phyloP scores from a whole-genome alignment of 2,113 vertebrate species.

The Zosterops japonicus region DNA sequence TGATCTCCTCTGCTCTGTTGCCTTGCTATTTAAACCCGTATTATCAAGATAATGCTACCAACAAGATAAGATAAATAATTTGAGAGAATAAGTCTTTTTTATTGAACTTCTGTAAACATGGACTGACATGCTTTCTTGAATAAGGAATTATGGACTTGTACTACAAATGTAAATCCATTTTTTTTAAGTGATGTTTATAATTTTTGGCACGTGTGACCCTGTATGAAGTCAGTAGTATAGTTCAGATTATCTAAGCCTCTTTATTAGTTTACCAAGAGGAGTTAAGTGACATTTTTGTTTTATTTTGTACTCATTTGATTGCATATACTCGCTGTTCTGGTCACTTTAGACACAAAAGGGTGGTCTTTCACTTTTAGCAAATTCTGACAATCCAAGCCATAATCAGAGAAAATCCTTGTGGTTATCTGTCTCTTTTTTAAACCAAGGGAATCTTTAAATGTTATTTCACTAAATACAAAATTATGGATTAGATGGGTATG shows the following conservation, averaged over 20 bases:
- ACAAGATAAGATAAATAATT: neutral
- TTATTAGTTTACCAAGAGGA: neutral
- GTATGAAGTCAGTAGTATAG: neutral
- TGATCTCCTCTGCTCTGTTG: neutral
- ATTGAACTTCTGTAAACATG: neutral
- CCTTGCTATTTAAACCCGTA: neutral
- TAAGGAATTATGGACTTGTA: neutral
- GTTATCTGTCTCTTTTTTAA: neutral
- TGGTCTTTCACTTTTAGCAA: neutral
- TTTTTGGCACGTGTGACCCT: neutral
- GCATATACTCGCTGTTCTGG: neutral
- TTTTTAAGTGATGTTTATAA: accelerated
- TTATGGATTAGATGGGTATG: neutral
- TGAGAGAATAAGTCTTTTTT: neutral
- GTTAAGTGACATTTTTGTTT: neutral
- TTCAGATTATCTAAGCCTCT: neutral
- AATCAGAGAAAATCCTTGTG: neutral
- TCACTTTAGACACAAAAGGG: neutral
- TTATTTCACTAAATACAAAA: neutral
- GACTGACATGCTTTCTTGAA: neutral
- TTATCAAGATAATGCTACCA: neutral
- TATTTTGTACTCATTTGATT: neutral
- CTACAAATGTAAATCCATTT: neutral
- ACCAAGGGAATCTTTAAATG: neutral
- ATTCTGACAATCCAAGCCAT: neutral